These are phyloP conservation scores for Emmelina monodactyla DNA, from an alignment of 2,888 invertebrate species.

Conservation along the genomic window DNA sequence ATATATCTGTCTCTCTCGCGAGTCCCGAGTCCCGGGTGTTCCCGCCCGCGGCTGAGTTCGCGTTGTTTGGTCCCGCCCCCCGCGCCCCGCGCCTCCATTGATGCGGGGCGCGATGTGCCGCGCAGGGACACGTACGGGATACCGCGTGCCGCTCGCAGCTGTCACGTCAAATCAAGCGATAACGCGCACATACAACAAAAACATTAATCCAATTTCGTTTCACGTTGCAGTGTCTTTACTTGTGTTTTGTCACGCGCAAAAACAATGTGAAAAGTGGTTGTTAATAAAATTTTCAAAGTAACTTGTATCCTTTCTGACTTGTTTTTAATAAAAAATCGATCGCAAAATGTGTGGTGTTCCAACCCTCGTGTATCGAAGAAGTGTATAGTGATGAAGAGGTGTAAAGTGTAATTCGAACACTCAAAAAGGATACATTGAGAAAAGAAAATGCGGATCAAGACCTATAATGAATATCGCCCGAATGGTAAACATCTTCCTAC, in stretches of 20 bases:
- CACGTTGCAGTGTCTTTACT: constrained; percentile 60
- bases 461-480: constrained; percentile 54
- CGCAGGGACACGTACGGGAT: constrained; percentile 56
- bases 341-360: constrained; percentile 51
- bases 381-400: constrained; percentile 58
- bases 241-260: constrained; percentile 64
- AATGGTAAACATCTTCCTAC: no score
- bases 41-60: constrained; percentile 44
- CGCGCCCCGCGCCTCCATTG: constrained; percentile 45
- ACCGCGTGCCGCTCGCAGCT: constrained; percentile 55
- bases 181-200: constrained; percentile 24
- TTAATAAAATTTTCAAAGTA: constrained; percentile 56
- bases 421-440: constrained; percentile 63
- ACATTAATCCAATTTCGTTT: constrained; percentile 27
- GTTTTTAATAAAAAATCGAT: constrained; percentile 28
- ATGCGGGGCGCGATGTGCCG: constrained; percentile 47
- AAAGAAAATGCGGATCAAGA: constrained; percentile 65
- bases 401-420: constrained; percentile 40
- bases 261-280: constrained; percentile 69
- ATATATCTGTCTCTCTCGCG: constrained; percentile 52
- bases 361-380: constrained; percentile 38
- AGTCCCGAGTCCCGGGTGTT: constrained; percentile 38
- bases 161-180: constrained; percentile 60
- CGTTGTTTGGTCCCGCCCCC: constrained; percentile 24
- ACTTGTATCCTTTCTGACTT: constrained; percentile 61